Conservation (phyloP, 2,888 invertebrate species). For the Brachyptera putata region DNA sequence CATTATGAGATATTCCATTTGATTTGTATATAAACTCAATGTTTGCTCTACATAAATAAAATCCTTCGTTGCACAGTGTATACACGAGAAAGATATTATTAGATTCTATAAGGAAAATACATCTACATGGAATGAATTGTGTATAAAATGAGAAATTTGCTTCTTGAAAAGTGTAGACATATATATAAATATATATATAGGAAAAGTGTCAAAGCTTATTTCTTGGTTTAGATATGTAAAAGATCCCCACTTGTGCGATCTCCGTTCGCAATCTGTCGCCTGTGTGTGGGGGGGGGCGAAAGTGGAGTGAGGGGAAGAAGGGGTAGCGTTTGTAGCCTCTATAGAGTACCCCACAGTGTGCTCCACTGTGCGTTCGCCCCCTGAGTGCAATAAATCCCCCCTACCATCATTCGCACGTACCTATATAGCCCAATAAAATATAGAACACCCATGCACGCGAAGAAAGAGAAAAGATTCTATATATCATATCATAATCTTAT, state of each 20-base stretch:
- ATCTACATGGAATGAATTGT: slow-evolving; percentile 3
- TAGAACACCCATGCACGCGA: not conserved
- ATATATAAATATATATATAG: not conserved
- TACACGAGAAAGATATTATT: not conserved
- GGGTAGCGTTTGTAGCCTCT: not conserved
- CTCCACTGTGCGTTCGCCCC: not conserved
- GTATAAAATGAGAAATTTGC: slow-evolving; percentile 11
- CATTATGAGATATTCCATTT: too few relatives aligned
- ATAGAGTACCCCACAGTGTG: too few relatives aligned
- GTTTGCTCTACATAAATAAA: too few relatives aligned
- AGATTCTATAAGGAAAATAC: not conserved
- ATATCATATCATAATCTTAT: slow-evolving; percentile 10
- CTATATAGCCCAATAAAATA: slow-evolving; percentile 1
- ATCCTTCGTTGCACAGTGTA: not conserved
- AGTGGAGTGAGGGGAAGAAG: not conserved
- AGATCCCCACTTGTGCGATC: slow-evolving; percentile 20
- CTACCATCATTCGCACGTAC: slow-evolving; percentile 10
- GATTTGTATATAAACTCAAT: too few relatives aligned
- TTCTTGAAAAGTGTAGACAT: slow-evolving; percentile 13
- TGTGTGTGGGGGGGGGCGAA: not conserved
- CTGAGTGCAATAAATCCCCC: slow-evolving; percentile 7
- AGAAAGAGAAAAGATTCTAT: not conserved
- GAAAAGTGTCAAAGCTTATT: slow-evolving; percentile 17
- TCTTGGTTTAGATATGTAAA: not conserved
- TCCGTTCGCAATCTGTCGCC: slow-evolving; percentile 15